Percentiles rank a stretch among this genome's conserved stretches.
These are phyloP conservation scores for Ibycter americanus DNA, from an alignment of 2,797 vertebrate genomes.

Conservation along the genomic window DNA sequence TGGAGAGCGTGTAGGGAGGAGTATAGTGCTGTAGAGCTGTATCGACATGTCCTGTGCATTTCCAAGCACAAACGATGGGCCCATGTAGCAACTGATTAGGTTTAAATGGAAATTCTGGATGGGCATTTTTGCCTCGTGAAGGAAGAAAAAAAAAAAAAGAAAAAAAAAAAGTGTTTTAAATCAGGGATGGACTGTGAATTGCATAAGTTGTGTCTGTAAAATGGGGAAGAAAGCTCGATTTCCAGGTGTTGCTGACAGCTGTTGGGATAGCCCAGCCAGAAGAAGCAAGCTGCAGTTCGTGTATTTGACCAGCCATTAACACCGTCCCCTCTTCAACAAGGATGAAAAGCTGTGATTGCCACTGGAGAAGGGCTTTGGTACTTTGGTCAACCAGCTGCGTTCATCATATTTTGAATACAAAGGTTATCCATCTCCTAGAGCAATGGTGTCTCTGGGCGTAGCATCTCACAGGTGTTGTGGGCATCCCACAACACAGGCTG, in stretches of 20 bases:
- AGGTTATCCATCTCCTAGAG: neutral
- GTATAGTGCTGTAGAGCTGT: constrained; percentile 10
- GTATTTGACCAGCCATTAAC: neutral
- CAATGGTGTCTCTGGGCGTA: neutral
- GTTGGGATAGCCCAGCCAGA: neutral
- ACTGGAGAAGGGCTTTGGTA: neutral
- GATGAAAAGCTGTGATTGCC: neutral
- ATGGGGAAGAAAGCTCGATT: neutral
- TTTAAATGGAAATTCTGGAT: constrained; percentile 17
- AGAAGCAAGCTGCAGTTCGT: neutral
- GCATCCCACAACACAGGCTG: neutral
- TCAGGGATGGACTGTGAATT: neutral
- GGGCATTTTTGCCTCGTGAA: neutral
- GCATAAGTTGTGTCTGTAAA: neutral
- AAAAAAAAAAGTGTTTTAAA: neutral
- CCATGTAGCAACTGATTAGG: neutral
- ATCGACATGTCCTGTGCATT: constrained; percentile 2
- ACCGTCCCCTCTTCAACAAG: neutral
- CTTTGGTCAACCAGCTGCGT: neutral
- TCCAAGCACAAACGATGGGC: constrained; percentile 11
- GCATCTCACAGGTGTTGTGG: neutral
- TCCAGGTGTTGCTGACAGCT: neutral
- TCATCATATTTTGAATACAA: neutral
- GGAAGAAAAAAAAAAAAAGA: neutral
- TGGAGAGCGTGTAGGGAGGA: constrained; percentile 62